Conservation (phyloP, 2,797 vertebrate species). For the Enteromius thamalakanensis region DNA sequence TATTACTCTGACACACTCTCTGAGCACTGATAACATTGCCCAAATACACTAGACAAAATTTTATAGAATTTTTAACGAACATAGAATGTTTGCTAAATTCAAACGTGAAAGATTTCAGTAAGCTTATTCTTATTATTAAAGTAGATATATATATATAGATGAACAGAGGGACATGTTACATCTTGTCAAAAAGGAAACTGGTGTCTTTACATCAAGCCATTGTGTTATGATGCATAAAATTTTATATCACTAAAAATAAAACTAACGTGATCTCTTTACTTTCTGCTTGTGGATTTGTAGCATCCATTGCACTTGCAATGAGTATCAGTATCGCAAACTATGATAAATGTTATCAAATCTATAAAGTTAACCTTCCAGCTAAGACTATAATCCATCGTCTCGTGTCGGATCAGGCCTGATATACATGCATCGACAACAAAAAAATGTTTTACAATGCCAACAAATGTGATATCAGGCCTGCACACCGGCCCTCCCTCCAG, state of each 20-base stretch:
- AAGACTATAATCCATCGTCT: slow-evolving; percentile 25
- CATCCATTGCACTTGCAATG: background rate
- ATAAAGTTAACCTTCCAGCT: slow-evolving; percentile 1
- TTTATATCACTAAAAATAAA: background rate
- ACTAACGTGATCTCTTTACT: background rate
- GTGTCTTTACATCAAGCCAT: background rate
- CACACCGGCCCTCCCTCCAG: background rate
- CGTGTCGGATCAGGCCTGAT: slow-evolving; percentile 22
- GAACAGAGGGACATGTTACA: background rate
- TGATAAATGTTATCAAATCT: slow-evolving; percentile 6
- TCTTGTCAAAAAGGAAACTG: background rate
- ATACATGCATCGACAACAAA: slow-evolving; percentile 14
- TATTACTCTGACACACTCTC: background rate
- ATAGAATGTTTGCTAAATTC: background rate
- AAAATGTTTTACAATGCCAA: slow-evolving; percentile 20
- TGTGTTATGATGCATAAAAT: background rate
- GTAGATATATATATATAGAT: background rate
- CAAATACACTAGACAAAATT: background rate
- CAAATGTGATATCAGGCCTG: slow-evolving; percentile 22
- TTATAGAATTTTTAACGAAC: background rate
- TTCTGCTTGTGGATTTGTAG: background rate
- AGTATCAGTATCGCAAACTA: background rate
- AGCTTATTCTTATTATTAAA: background rate
- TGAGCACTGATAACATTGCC: background rate
- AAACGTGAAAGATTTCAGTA: background rate